Evolutionary conservation across 2,113 vertebrate genomes (phyloP).

Genomic region (Rostratula benghalensis): DNA sequence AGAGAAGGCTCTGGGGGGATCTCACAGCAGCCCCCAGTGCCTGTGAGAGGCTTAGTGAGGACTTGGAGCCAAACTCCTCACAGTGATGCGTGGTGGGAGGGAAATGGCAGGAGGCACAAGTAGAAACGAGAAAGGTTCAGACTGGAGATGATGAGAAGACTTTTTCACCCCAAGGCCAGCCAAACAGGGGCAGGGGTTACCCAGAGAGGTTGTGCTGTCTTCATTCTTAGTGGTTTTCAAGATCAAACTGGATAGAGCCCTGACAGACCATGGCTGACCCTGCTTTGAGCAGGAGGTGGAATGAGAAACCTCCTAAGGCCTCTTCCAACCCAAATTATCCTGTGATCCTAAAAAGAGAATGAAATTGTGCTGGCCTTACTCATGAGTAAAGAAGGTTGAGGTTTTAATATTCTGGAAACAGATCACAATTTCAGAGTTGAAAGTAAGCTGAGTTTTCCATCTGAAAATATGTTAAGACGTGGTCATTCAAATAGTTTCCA

Average conservation of each 20-base stretch:
- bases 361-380: neutral
- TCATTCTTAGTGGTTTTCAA: neutral
- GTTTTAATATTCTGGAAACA: neutral
- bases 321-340: neutral
- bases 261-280: neutral
- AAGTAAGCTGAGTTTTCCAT: neutral
- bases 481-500: neutral
- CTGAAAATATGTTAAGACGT: neutral
- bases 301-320: neutral
- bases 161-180: neutral
- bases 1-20: neutral
- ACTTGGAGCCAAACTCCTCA: neutral
- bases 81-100: neutral
- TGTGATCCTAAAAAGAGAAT: neutral
- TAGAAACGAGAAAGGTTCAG: neutral
- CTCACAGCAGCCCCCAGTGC: neutral
- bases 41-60: neutral
- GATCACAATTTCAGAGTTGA: neutral
- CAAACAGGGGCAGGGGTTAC: neutral
- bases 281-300: neutral
- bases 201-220: neutral
- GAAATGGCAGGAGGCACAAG: neutral
- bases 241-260: neutral
- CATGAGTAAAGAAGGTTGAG: neutral
- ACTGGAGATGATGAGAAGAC: neutral